phyloP scores from a whole-genome alignment of 2,797 vertebrate genomes.

The Schizothorax lantsangensis region DNA sequence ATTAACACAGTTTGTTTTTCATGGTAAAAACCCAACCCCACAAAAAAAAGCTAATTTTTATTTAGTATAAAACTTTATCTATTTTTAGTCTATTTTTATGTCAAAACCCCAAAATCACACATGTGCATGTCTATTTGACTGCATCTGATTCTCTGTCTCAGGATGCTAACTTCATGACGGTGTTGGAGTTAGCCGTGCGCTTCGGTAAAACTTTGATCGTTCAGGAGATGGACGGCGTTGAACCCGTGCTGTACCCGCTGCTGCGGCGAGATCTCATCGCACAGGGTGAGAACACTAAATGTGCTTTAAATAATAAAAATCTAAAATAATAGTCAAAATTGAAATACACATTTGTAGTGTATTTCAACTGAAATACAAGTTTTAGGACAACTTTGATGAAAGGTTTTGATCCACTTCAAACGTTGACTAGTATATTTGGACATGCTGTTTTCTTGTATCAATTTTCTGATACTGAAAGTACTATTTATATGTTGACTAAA shows the following conservation, averaged over 20 bases:
- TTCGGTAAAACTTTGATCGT: slow-evolving; percentile 98
- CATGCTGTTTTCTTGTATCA: too few relatives aligned
- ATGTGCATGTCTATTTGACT: background rate
- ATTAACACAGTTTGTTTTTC: too few relatives aligned
- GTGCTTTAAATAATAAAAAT: background rate
- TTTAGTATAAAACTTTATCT: too few relatives aligned
- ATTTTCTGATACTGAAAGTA: too few relatives aligned
- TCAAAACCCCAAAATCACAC: background rate
- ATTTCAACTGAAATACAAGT: background rate
- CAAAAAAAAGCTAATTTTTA: too few relatives aligned
- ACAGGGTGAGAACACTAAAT: slow-evolving; percentile 80
- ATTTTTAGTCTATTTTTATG: background rate
- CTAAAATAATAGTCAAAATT: background rate
- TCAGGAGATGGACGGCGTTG: slow-evolving; percentile 95
- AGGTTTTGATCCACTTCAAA: too few relatives aligned
- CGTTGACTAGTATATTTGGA: too few relatives aligned
- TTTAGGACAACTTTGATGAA: background rate
- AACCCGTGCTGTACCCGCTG: slow-evolving; percentile 93
- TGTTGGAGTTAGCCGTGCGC: slow-evolving; percentile 92
- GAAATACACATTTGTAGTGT: background rate
- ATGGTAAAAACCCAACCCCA: too few relatives aligned
- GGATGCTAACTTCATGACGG: slow-evolving; percentile 93
- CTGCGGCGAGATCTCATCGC: slow-evolving; percentile 91
- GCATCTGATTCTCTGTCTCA: slow-evolving; percentile 61
- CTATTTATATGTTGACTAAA: too few relatives aligned